A percentile compares a stretch with the other conserved stretches of the same genome.
Conservation (phyloP, 1,140 invertebrate species). For the Delia radicum region DNA sequence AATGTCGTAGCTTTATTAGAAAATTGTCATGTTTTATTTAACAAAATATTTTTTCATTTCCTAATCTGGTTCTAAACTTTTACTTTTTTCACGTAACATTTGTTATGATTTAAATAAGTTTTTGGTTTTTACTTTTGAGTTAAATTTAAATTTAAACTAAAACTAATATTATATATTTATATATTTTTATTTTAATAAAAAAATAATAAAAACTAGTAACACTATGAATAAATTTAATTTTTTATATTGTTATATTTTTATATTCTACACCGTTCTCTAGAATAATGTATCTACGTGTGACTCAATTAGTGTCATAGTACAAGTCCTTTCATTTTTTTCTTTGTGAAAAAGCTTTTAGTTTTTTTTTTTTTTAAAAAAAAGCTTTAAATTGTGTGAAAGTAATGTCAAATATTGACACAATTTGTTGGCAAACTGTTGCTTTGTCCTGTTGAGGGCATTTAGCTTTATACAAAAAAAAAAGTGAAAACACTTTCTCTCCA, state of each 20-base stretch:
- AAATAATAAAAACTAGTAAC: not conserved
- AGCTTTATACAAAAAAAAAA: no score
- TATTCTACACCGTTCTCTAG: constrained; percentile 10
- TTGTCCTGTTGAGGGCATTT: constrained; percentile 6
- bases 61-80: constrained; percentile 28
- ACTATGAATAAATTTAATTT: not conserved
- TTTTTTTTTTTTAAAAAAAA: not conserved
- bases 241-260: constrained; percentile 2
- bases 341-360: not conserved
- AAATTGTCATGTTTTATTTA: not conserved
- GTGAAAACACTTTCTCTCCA: no score
- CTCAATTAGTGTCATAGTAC: constrained; percentile 17
- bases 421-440: constrained; percentile 7
- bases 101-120: not conserved
- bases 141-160: not conserved
- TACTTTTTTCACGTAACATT: constrained; percentile 31
- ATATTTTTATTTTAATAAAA: not conserved
- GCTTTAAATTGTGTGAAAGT: not conserved
- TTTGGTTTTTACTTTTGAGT: not conserved
- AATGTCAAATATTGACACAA: constrained; percentile 24
- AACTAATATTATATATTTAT: not conserved
- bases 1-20: no score
- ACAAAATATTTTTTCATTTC: not conserved
- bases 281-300: constrained; percentile 28
- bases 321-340: constrained; percentile 11